Base-by-base conservation (phyloP, 2,113 vertebrate species). In the Mormyrus iriodes region DNA sequence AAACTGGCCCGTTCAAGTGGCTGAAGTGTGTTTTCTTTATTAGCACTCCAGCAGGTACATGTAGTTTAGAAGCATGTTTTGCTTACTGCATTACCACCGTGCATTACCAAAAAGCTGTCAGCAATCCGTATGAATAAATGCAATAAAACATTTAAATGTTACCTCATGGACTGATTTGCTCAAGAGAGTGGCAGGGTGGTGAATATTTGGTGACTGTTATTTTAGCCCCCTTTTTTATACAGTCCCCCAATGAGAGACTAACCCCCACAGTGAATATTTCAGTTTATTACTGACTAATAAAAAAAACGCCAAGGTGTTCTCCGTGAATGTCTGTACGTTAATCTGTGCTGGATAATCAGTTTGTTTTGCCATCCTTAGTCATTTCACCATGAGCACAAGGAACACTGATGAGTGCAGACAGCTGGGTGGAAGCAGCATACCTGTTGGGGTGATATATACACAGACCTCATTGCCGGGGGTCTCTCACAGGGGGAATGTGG, bases 71-170 rank as follows among this genome's bases (percentile, higher is more conserved):
- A 61, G 13, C 44, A 46, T 82, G n/a, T 39, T 48, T 76, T 19
- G 24, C 21, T 31, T 49, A 44, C 44, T 84, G 39, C n/a, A n/a
- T n/a, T n/a, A n/a, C 42, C 48, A 85, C 46, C 8, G 6, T 13
- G 12, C 44, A 51, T 85, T 5, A 85, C 44, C 13, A 2, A 85
- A 53, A 55, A 15, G 15, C 21, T 73, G 7, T 73, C 87, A 76
- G 61, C 61, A 21, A 4, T 90, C 89, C 90, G 91, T 91, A 90
- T 95, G 91, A 91, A 93, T 94, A 94, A 95, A 93, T 94, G 95
- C 92, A 95, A 92, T 92, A 93, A 93, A 95, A 93, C 94, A 95
- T 94, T 94, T 93, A 93, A 93, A 94, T 95, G 94, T 94, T 93
- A 95, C 94, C 92, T 94, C 94, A 35, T 48, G 24, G 92, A 92